A percentile compares a stretch with the other conserved stretches of the same genome.
Evolutionary conservation across 1,140 invertebrate species (phyloP).

Genomic region (Diabrotica undecimpunctata): DNA sequence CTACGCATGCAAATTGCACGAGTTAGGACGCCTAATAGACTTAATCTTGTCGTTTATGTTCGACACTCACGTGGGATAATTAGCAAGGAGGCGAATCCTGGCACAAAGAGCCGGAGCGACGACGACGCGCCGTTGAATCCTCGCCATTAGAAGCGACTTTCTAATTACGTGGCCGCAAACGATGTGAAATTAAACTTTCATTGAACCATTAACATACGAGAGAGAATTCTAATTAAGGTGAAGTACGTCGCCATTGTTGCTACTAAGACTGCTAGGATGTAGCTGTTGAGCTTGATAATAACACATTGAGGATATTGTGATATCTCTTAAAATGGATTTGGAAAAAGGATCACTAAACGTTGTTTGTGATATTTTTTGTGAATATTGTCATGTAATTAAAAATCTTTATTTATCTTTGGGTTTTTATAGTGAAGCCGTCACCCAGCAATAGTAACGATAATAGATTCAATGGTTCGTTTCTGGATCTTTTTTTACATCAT

Average conservation of each 20-base stretch:
- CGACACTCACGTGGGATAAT: slow-evolving; percentile 46
- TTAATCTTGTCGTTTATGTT: slow-evolving; percentile 48
- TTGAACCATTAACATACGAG: slow-evolving; percentile 49
- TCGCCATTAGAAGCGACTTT: slow-evolving; percentile 38
- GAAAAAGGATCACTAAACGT: no score
- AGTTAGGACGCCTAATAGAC: slow-evolving; percentile 46
- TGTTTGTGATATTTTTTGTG: no score
- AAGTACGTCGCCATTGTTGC: slow-evolving; percentile 40
- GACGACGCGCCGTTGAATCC: slow-evolving; percentile 44
- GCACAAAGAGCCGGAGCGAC: slow-evolving; percentile 34
- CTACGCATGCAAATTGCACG: slow-evolving; percentile 45
- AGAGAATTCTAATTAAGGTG: slow-evolving; percentile 47
- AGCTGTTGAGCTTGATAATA: background rate
- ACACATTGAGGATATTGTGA: background rate
- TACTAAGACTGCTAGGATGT: background rate
- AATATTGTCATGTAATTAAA: no score
- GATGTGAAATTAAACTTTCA: slow-evolving; percentile 49
- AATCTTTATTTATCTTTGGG: no score
- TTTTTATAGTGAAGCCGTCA: no score
- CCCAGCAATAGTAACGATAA: no score
- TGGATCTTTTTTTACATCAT: no score
- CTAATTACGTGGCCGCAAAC: slow-evolving; percentile 47
- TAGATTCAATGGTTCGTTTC: no score
- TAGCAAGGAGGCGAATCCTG: slow-evolving; percentile 42
- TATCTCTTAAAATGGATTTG: no score